Conservation (phyloP, 2,888 invertebrate genomes). For the Sipha maydis region DNA sequence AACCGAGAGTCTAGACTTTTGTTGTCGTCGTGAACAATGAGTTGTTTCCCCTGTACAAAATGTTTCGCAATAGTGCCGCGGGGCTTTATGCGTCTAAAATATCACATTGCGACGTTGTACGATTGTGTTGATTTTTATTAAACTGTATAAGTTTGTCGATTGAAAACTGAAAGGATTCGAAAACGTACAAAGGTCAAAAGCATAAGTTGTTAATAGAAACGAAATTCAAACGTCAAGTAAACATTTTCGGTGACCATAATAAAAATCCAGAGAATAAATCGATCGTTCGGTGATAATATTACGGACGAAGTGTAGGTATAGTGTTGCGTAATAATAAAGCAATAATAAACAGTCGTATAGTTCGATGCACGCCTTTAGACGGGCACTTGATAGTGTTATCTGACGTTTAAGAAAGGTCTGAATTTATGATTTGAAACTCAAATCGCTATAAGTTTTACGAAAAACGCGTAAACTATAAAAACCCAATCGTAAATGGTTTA, state of each 20-base stretch:
- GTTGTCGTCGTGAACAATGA: too few species aligned
- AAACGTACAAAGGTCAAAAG: too few species aligned
- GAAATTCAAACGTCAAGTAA: too few species aligned
- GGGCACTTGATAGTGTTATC: not conserved
- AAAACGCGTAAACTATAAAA: not conserved
- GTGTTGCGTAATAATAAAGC: not conserved
- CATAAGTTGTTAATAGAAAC: too few species aligned
- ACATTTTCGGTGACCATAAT: not conserved
- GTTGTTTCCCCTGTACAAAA: not conserved
- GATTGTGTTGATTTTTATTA: too few species aligned
- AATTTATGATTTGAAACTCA: not conserved
- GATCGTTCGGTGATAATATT: not conserved
- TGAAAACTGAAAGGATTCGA: too few species aligned
- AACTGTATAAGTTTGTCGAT: too few species aligned
- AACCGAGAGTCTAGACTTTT: too few species aligned
- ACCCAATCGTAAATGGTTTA: not conserved
- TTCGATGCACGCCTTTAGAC: not conserved
- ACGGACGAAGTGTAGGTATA: not conserved
- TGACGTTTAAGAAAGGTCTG: not conserved
- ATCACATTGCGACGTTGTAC: too few species aligned
- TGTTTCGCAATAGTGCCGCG: too few species aligned
- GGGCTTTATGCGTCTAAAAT: too few species aligned
- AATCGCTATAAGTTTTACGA: not conserved
- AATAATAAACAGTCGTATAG: not conserved
- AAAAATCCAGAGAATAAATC: not conserved